Evolutionary conservation across 1,140 invertebrate genomes (phyloP), one percentile per base, ranked within the genome.

Genomic region (Drosophila insularis): DNA sequence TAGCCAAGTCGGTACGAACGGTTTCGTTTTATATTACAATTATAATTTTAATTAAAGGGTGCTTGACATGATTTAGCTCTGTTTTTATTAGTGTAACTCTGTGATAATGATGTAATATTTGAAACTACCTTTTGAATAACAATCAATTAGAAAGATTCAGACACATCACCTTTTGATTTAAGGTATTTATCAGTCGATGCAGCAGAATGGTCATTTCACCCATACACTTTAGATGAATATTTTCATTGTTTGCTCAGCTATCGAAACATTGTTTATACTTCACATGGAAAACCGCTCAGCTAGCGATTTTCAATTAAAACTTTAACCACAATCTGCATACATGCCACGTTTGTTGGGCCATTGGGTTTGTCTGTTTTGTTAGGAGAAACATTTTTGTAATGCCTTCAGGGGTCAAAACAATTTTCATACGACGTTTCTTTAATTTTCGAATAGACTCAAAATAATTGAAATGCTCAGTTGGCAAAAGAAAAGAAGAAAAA

Each of bases 401-500:
- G 58, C 53, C 73, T 74, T 70, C 39, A 13, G 67, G 71, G 43
- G 43, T 19, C 8, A 50, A 55, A 74, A 71, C 58, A 71, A 62
- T 78, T 77, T 82, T 53, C 64, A 68, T 68, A 74, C 64, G 61
- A 35, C 68, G 55, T 68, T 71, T 27, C 64, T 56, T 56, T 21
- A 21, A 23, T 8, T 54, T 5, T 37, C 46, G n/a, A 53, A 35
- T 60, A 53, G 68, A 37, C 68, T 73, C 58, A 14, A 46, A 62
- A 76, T 80, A 75, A 80, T 80, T 81, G 74, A 81, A 81, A 78
- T 74, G 61, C 35, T 74, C 56, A 63, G 63, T 43, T 77, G 54
- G 37, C 55, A 27, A 27, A 27, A 27, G 0, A 27, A 27, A 27
- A 5, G 4, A 2, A 27, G 37, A 60, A 63, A 74, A 74, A 74